Evolutionary conservation across 2,888 invertebrate genomes (phyloP), one percentile per base, ranked within the genome.

Genomic region (Nipponacmea schrenckii): DNA sequence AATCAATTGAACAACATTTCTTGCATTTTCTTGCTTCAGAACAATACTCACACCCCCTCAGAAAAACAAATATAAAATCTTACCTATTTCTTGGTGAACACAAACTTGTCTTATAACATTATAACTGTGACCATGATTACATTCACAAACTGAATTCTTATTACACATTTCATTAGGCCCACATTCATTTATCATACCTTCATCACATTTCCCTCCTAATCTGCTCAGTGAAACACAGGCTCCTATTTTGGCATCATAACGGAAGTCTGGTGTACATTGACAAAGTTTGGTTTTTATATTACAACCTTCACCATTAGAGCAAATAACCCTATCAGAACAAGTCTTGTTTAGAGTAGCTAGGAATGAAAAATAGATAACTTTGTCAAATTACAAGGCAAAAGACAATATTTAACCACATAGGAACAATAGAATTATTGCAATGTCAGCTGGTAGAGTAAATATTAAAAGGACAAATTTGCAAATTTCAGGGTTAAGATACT

Each of bases 271-370:
- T 1, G 20, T 39, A 39, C 68, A 68, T n/a, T 31, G 20, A 20
- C 68, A 68, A 17, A 17, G 26, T n/a, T 62, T 17, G 10, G 8
- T 50, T 12, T 10, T 8, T 17, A 56, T 27, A 62, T 68, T 39
- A 39, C 68, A 68, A 17, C 31, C 56, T 56, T 68, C 68, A 14
- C 24, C 12, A 14, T 17, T 12, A 5, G 56, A 27, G 24, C 68
- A 68, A 20, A 20, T 7, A n/a, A 31, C n/a, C 10, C 12, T 39
- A 20, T 56, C 44, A 20, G 8, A 17, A 46, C 68, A 68, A 17
- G 68, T 44, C 24, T 62, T 50, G 68, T 68, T 68, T n/a, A 24
- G 62, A 56, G 68, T 68, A 8, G 31, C 31, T 56, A n/a, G 66
- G 24, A 7, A 26, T 27, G 27, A 24, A 62, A 27, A 17, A 15